Evolutionary conservation across 2,113 vertebrate genomes (phyloP).

Genomic region (Actinemys pallida): DNA sequence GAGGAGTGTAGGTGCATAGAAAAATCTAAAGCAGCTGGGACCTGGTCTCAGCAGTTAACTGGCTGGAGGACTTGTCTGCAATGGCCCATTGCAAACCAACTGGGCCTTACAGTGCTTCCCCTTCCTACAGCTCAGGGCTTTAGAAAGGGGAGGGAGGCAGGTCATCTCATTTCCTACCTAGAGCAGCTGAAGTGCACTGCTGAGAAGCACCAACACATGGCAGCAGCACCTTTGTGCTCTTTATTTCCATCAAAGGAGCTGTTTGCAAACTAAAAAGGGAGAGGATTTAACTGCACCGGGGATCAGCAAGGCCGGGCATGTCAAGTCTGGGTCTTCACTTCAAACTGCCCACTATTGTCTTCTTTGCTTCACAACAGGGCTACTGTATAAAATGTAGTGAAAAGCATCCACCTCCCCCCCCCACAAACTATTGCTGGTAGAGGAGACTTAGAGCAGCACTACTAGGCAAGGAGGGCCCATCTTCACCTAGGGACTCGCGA

Average conservation of each 20-base stretch:
- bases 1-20: fast-evolving
- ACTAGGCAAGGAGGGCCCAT: too few relatives aligned
- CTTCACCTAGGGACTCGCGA: background rate
- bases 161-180: background rate
- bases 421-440: background rate
- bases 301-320: background rate
- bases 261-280: background rate
- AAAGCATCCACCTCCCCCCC: background rate
- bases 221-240: background rate
- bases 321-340: background rate
- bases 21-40: background rate
- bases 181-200: background rate
- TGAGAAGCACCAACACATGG: background rate
- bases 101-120: background rate
- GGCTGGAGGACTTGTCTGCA: background rate
- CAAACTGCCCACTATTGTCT: background rate
- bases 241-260: background rate
- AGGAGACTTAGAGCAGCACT: too few relatives aligned
- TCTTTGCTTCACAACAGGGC: background rate
- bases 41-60: fast-evolving
- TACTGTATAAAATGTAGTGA: background rate
- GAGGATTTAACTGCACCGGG: background rate
- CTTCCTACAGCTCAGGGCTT: background rate
- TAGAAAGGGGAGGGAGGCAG: background rate
- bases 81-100: background rate